Base-by-base conservation (phyloP, 2,113 vertebrate species). In the Apteryx owenii region DNA sequence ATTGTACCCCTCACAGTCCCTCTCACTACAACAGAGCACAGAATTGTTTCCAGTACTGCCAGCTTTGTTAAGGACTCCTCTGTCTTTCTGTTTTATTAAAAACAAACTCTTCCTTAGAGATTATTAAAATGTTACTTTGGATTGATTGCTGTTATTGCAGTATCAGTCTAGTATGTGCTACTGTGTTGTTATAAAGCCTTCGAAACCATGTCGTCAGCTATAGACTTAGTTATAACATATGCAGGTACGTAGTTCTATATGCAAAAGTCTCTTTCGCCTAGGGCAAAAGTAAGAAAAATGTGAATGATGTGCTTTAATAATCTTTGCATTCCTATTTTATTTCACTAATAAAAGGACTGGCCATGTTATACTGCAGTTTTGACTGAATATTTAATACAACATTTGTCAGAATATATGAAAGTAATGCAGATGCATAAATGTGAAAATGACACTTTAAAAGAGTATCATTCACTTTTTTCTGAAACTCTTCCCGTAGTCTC, bases 401-500 rank as follows among this genome's bases (percentile, higher is more conserved):
- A 44, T 93, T 95, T 81, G 69, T 81, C 81, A 81, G 92, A 94
- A 85, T 95, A 77, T 91, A 77, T 91, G 91, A 95, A 65, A 85
- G 86, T 90, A 93, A 73, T 66, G 28, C 36, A 53, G 22, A 48
- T 78, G 29, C 61, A 91, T 92, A 93, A 95, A 82, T 91, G 44
- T n/a, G 89, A n/a, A 82, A 81, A 91, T 89, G 17, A 25, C 72
- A 85, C 54, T 96, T 92, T 75, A 82, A 78, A 95, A 66, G 50
- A 77, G 18, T 40, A 76, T 89, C 2, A 5, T 73, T 82, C n/a
- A 58, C 40, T 89, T 89, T 46, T 46, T 46, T 46, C 56, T 92
- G 29, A 70, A 87, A 65, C 62, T 29, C 54, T 82, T 92, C 89
- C 29, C 11, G 7, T 40, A 51, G 21, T 51, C 80, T 81, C 21